Base-by-base conservation (phyloP, 2,113 vertebrate species). In the Willisornis vidua region DNA sequence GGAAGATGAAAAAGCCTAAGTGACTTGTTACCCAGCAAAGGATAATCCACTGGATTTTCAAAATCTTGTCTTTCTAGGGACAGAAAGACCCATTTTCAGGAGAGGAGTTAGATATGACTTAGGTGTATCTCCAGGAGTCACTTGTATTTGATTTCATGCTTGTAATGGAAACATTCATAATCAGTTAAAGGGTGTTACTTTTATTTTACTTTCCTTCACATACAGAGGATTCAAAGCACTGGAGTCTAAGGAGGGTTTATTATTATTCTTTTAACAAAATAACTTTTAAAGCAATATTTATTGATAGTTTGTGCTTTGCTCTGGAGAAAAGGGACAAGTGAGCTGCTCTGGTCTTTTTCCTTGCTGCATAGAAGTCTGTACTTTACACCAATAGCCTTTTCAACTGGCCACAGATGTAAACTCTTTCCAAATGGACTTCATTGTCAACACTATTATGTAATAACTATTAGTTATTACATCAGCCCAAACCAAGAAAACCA, bases 361-460 rank as follows among this genome's bases (percentile, higher is more conserved):
- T 71, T 37, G 41, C 67, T 79, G 54, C 37, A 57, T 0, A 87
- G 85, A 80, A 96, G 39, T 4, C 33, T 81, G 62, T 72, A 45
- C 39, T 90, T 92, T 84, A 77, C 19, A 83, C 55, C 85, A 84
- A 59, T 46, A 90, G n/a, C 28, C 67, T 93, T 92, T 84, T 83
- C 75, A 83, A 72, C n/a, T 70, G 72, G 67, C 63, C 88, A 83
- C 85, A 58, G 58, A 70, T 58, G 51, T 58, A 77, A 94, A 82
- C 82, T 66, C 77, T 77, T 86, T 80, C 65, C 18, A 3, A 86
- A 84, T 9, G 35, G 55, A 52, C 28, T 85, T 88, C 3, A 12
- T 4, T 63, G 33, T 80, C 72, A 57, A 57, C 88, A 58, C 51
- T 33, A 52, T 52, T 52, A 52, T 52, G 51, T 52, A 52, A 52